Conservation (phyloP, 1,140 invertebrate genomes). For the Leptonema lineaticorne region DNA sequence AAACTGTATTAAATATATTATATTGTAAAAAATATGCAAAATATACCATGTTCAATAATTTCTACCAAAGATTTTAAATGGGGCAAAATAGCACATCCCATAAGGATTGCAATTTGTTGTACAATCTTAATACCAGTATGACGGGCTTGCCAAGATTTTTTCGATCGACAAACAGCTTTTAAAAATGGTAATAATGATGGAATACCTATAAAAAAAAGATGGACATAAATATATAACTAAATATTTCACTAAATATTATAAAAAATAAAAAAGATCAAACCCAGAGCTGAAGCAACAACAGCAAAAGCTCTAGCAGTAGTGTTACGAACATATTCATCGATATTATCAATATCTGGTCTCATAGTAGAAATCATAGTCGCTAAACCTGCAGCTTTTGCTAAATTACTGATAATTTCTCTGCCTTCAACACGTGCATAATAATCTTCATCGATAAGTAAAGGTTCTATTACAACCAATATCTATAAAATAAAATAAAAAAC, state of each 20-base stretch:
- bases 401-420: constrained; percentile 98
- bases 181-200: constrained; percentile 97
- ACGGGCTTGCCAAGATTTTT: constrained; percentile 99
- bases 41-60: constrained; percentile 95
- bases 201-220: constrained; percentile 61
- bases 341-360: constrained; percentile 99
- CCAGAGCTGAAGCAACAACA: constrained; percentile 97
- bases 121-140: constrained; percentile 99
- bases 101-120: constrained; percentile 98
- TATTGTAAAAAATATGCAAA: constrained; percentile 5
- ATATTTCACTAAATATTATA: not conserved
- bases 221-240: constrained; percentile 11
- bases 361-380: constrained; percentile 99
- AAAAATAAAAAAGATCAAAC: constrained; percentile 48
- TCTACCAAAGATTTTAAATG: constrained; percentile 98
- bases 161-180: constrained; percentile 98
- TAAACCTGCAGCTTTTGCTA: constrained; percentile 98
- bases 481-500: constrained; percentile 52
- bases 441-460: constrained; percentile 98
- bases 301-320: constrained; percentile 99
- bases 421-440: constrained; percentile 99
- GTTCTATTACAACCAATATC: constrained; percentile 99
- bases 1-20: not conserved
- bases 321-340: constrained; percentile 99
- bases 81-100: constrained; percentile 99